Evolutionary conservation across 2,888 invertebrate species (phyloP).

Genomic region (Incurvaria masculella): DNA sequence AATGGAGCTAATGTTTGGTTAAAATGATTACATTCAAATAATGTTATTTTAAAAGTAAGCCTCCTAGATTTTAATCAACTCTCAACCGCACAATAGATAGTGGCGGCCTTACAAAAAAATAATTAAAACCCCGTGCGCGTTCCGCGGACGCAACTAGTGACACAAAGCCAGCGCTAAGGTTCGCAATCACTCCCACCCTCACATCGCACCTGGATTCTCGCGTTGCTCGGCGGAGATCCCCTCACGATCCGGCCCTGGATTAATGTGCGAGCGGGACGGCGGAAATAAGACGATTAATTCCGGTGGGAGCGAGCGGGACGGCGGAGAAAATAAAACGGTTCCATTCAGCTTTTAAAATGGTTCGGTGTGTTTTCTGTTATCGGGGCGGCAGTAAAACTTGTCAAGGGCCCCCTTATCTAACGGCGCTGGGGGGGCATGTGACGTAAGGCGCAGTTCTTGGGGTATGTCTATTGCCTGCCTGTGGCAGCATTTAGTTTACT

Average conservation of each 20-base stretch:
- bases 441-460: no score
- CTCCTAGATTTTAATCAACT: no score
- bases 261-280: constrained; percentile 35
- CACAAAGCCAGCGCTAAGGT: constrained; percentile 42
- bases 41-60: no score
- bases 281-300: constrained; percentile 56
- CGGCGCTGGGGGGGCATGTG: background rate
- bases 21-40: no score
- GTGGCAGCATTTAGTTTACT: no score
- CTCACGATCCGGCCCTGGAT: constrained; percentile 27
- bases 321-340: constrained; percentile 50
- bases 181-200: constrained; percentile 33
- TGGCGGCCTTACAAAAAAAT: no score
- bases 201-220: background rate
- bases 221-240: background rate
- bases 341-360: constrained; percentile 26
- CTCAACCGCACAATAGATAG: no score
- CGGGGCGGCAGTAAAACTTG: background rate
- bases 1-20: no score
- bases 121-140: no score
- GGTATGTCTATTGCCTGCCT: no score
- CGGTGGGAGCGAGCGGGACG: constrained; percentile 35
- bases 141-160: constrained; percentile 39
- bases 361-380: constrained; percentile 3
- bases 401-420: background rate